Evolutionary conservation across 2,113 vertebrate genomes (phyloP).

Genomic region (Carettochelys insculpta): DNA sequence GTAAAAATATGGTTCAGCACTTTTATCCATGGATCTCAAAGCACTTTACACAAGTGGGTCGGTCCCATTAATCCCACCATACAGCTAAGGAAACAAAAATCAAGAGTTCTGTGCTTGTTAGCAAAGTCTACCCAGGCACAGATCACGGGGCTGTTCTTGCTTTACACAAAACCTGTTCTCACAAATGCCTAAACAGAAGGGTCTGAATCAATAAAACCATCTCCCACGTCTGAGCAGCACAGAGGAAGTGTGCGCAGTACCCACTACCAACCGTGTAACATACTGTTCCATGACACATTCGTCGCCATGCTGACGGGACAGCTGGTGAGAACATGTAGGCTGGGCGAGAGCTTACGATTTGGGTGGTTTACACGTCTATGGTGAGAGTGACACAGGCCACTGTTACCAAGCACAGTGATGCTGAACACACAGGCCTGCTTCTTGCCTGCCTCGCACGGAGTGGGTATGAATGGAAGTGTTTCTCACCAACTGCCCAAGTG

Average conservation of each 20-base stretch:
- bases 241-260: conserved; percentile 62
- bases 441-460: background rate
- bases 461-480: background rate
- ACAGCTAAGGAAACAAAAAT: background rate
- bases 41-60: background rate
- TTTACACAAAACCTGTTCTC: conserved; percentile 53
- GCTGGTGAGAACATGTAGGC: conserved; percentile 46
- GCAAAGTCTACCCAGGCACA: conserved; percentile 55
- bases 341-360: conserved; percentile 31
- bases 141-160: conserved; percentile 42
- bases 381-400: conserved; percentile 29
- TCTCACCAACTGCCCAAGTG: background rate
- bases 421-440: background rate
- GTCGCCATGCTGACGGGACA: conserved; percentile 64
- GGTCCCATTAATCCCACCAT: accelerated
- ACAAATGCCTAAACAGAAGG: conserved; percentile 70
- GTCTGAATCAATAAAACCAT: conserved; percentile 68
- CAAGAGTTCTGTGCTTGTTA: conserved; percentile 29
- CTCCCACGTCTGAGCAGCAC: conserved; percentile 62
- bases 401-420: background rate
- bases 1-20: background rate
- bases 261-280: conserved; percentile 50
- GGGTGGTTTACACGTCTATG: background rate
- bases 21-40: accelerated
- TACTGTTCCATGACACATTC: conserved; percentile 47